Evolutionary conservation across 1,140 invertebrate genomes (phyloP).

Genomic region (Drosophila prosaltans): DNA sequence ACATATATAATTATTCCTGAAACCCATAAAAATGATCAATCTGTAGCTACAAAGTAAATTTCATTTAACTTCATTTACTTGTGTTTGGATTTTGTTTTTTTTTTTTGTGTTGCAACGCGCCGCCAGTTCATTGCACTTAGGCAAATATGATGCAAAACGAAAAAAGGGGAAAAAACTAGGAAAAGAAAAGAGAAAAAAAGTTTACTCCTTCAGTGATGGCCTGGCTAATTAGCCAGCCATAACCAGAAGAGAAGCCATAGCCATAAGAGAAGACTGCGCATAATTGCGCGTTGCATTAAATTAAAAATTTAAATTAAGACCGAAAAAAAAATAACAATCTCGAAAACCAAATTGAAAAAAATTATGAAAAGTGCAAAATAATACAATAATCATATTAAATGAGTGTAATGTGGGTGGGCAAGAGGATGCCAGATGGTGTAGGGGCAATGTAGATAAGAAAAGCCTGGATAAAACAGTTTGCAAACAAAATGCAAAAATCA

Average conservation of each 20-base stretch:
- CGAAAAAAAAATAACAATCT: not conserved
- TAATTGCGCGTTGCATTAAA: conserved; percentile 19
- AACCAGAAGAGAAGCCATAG: conserved; percentile 8
- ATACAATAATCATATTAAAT: conserved; percentile 15
- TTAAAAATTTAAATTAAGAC: conserved; percentile 14
- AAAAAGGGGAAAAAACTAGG: too few species aligned
- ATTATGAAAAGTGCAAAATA: conserved; percentile 22
- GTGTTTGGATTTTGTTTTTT: not conserved
- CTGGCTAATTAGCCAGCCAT: conserved; percentile 15
- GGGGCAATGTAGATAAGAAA: not conserved
- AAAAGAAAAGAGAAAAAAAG: not conserved
- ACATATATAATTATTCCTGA: too few species aligned
- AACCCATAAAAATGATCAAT: not conserved
- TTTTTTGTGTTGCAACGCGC: not conserved
- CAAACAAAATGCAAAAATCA: conserved; percentile 55
- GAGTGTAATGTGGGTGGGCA: not conserved
- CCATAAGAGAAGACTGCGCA: conserved; percentile 13
- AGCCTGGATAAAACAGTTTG: not conserved
- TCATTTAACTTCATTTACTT: not conserved
- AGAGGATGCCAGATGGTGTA: not conserved
- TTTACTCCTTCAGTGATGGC: conserved; percentile 6
- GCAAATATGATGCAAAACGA: not conserved
- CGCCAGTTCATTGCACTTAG: not conserved
- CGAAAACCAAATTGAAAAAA: conserved; percentile 2
- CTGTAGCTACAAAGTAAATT: not conserved